Base-by-base conservation (phyloP, 1,140 invertebrate genomes). In the Paramacrobiotus metropolitanus region DNA sequence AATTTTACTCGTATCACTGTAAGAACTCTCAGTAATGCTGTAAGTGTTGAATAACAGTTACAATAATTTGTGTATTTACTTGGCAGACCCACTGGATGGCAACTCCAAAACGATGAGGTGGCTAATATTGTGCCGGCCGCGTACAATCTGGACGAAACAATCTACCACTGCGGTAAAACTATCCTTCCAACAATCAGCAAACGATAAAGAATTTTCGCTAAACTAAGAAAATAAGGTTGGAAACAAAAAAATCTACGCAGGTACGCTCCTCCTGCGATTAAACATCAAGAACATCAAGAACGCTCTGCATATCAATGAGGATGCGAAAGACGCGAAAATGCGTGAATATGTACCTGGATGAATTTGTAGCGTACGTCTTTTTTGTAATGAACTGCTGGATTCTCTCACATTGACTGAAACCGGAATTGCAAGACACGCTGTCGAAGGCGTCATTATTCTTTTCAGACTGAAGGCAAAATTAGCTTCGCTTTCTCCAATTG, bases 201-300 rank as follows among this genome's bases (percentile, higher is more conserved):
- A n/a, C n/a, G n/a, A n/a, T n/a, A n/a, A n/a, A n/a, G n/a, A n/a
- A n/a, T n/a, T n/a, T n/a, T n/a, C n/a, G n/a, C n/a, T n/a, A n/a
- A n/a, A n/a, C n/a, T n/a, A n/a, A n/a, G 55, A 21, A 59, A 21
- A 21, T 15, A 9, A 15, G 9, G 9, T 9, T 15, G 21, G 30
- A 28, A 62, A 4, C 61, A 61, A 30, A 31, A 61, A 18, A n/a
- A 20, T 62, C 31, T 21, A 31, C n/a, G 21, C 61, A 61, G 90
- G 24, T 95, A 95, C 72, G 87, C 90, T 1, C 87, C 86, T 71
- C 76, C 91, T 30, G 91, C 91, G 18, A 95, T n/a, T n/a, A n/a
- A n/a, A n/a, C n/a, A n/a, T n/a, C n/a, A n/a, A 95, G 75, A 91
- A 89, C 65, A 95, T 95, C 67, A 88, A 92, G 77, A 95, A 95